phyloP scores from a whole-genome alignment of 2,113 vertebrate species.

The Alexandromys fortis region DNA sequence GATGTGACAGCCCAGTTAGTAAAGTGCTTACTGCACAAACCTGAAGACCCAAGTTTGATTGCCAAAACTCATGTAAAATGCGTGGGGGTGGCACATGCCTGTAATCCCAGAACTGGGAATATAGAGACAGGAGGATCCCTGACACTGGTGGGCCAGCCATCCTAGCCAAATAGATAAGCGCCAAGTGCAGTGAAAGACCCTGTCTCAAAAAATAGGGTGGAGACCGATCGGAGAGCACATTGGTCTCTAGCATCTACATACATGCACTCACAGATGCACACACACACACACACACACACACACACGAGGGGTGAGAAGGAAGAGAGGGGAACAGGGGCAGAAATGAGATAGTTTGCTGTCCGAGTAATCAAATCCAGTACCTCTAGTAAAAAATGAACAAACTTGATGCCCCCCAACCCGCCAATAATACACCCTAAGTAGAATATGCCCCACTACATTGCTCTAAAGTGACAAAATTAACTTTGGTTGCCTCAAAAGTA shows the following conservation, averaged over 20 bases:
- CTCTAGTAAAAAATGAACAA: background rate
- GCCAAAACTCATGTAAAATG: background rate
- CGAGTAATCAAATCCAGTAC: conserved; percentile 22
- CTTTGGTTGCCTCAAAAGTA: background rate
- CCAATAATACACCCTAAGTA: background rate
- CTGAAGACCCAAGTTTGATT: background rate
- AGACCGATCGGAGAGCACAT: no score
- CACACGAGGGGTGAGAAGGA: background rate
- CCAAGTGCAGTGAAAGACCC: background rate
- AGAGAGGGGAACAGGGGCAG: background rate
- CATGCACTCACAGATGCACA: background rate
- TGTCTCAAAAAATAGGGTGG: background rate
- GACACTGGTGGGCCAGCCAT: background rate
- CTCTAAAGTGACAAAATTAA: background rate
- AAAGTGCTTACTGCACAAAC: background rate
- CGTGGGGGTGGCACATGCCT: background rate
- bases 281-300: background rate
- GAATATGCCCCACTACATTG: background rate
- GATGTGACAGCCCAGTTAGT: background rate
- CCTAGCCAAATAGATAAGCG: background rate
- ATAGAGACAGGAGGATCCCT: background rate
- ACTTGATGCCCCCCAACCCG: background rate
- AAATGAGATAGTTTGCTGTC: background rate
- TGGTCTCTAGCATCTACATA: no score
- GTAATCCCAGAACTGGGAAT: background rate